Percentiles rank a stretch among this genome's conserved stretches.
Evolutionary conservation across 2,113 vertebrate species (phyloP).

Genomic region (Eclectus roratus): DNA sequence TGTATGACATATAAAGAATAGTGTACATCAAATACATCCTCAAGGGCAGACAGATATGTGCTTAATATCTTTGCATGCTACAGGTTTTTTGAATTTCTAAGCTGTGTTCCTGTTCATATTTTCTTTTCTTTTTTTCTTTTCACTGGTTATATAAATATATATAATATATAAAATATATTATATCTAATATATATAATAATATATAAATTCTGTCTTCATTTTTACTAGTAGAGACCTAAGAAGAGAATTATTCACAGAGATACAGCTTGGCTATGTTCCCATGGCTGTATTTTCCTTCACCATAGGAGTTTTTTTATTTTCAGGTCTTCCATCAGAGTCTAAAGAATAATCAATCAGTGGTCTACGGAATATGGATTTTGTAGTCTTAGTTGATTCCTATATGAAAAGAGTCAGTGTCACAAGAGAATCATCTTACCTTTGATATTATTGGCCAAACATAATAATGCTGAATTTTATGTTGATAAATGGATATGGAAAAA

Average conservation of each 20-base stretch:
- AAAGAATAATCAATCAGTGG: background rate
- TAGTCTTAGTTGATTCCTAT: background rate
- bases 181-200: too few relatives aligned
- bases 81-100: background rate
- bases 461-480: background rate
- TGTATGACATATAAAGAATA: background rate
- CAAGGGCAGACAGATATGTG: background rate
- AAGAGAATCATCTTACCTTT: background rate
- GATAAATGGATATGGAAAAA: background rate
- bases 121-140: background rate
- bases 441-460: background rate
- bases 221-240: background rate
- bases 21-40: background rate
- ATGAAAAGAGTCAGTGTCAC: background rate
- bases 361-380: background rate
- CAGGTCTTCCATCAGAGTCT: background rate
- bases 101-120: background rate
- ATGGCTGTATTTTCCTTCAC: background rate
- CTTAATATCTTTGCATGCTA: background rate
- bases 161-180: too few relatives aligned
- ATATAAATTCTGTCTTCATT: background rate
- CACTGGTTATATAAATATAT: background rate
- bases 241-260: background rate
- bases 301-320: background rate
- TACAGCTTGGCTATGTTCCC: background rate